phyloP scores from a whole-genome alignment of 2,113 vertebrate species.

The Phoxinus phoxinus region DNA sequence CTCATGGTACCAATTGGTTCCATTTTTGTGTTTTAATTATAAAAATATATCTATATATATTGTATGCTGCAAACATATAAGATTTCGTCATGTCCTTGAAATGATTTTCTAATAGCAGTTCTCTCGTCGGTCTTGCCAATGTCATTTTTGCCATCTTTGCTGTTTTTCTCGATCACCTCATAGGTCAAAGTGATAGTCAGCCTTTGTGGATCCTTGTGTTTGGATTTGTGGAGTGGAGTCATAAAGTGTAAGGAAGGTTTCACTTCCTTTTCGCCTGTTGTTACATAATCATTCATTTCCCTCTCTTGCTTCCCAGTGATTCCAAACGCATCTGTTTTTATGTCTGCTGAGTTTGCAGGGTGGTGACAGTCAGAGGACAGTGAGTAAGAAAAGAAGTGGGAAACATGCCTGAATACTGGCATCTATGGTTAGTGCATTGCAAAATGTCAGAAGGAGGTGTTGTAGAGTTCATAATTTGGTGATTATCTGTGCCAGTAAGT shows the following conservation, averaged over 20 bases:
- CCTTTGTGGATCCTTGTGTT: not conserved
- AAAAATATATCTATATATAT: too few relatives aligned
- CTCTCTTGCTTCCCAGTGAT: not conserved
- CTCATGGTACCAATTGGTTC: too few relatives aligned
- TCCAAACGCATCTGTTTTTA: not conserved
- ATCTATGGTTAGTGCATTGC: not conserved
- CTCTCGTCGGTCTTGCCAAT: not conserved
- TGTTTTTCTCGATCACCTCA: not conserved
- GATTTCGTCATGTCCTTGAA: too few relatives aligned
- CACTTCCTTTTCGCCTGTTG: not conserved
- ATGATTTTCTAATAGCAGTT: not conserved
- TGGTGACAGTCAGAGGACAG: not conserved
- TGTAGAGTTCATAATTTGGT: too few relatives aligned
- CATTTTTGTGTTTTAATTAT: too few relatives aligned
- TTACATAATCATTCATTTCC: conserved; percentile 34
- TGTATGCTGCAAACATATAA: too few relatives aligned
- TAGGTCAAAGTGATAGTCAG: not conserved
- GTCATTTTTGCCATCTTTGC: not conserved
- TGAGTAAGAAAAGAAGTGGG: not conserved
- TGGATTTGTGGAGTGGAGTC: not conserved
- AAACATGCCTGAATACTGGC: not conserved
- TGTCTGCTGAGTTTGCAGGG: conserved; percentile 8
- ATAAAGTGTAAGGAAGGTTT: conserved; percentile 8
- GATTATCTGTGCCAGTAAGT: too few relatives aligned
- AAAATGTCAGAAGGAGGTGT: not conserved